Percentiles rank a stretch among this genome's conserved stretches.
Evolutionary conservation across 2,888 invertebrate genomes (phyloP).

Genomic region (Zootermopsis nevadensis): DNA sequence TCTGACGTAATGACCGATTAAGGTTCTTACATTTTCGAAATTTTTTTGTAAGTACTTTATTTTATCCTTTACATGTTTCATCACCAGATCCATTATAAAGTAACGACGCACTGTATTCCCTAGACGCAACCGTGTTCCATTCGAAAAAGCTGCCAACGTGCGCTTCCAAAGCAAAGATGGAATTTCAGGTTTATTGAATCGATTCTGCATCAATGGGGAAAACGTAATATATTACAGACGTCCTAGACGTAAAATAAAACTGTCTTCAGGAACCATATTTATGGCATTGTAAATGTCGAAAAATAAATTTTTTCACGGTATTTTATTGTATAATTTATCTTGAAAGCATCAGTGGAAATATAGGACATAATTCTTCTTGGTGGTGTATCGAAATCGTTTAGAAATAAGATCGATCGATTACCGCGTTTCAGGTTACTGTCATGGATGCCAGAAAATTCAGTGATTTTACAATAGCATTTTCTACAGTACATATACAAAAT

Average conservation of each 20-base stretch:
- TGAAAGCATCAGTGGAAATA: no score
- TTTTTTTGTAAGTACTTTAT: no score
- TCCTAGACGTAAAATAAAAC: constrained; percentile 25
- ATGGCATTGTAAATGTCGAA: neutral
- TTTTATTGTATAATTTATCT: neutral
- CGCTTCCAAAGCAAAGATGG: neutral
- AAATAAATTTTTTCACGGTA: neutral
- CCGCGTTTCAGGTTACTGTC: no score
- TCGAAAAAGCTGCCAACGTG: neutral
- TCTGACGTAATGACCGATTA: no score
- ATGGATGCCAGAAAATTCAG: no score
- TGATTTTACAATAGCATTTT: no score
- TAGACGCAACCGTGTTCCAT: neutral
- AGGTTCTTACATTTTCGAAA: no score
- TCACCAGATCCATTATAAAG: neutral
- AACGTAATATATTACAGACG: constrained; percentile 28
- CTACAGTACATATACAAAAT: no score
- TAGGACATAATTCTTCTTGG: no score
- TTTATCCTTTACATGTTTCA: no score
- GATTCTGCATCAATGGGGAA: constrained; percentile 20
- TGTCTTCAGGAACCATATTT: constrained; percentile 16
- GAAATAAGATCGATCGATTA: no score
- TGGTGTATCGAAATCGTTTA: no score
- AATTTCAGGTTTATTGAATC: constrained; percentile 25
- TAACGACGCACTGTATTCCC: neutral